Evolutionary conservation across 2,113 vertebrate species (phyloP).

Genomic region (Amia ocellicauda): DNA sequence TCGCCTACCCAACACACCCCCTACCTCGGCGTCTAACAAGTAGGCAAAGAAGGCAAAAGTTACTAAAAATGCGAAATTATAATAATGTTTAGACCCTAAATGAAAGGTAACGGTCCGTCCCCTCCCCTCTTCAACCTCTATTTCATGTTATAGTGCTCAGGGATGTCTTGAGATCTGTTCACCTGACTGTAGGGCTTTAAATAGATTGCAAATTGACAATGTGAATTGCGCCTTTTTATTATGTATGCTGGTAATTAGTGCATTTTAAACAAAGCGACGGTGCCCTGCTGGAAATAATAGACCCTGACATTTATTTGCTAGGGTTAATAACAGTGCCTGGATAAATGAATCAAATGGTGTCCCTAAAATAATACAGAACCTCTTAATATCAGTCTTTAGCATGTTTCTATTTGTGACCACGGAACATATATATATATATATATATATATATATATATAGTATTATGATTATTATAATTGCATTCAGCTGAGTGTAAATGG

Average conservation of each 20-base stretch:
- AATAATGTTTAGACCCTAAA: conserved; percentile 38
- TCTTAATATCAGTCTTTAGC: conserved; percentile 74
- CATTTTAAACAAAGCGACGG: conserved; percentile 75
- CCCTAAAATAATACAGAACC: conserved; percentile 76
- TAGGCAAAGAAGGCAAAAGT: background rate
- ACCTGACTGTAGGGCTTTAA: conserved; percentile 55
- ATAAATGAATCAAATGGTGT: conserved; percentile 78
- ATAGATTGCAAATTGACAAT: conserved; percentile 57
- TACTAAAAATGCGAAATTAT: conserved; percentile 55
- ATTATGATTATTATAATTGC: conserved; percentile 68
- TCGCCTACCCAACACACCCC: no score
- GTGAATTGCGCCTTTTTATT: conserved; percentile 61
- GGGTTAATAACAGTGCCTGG: conserved; percentile 79
- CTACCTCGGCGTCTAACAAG: no score
- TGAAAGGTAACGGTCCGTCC: conserved; percentile 30
- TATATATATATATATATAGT: no score
- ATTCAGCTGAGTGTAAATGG: conserved; percentile 62
- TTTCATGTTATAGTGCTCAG: background rate
- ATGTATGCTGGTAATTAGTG: conserved; percentile 73
- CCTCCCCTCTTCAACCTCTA: conserved; percentile 12
- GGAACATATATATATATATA: conserved; percentile 55
- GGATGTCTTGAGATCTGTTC: conserved; percentile 43
- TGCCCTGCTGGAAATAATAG: conserved; percentile 75
- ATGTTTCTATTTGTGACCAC: conserved; percentile 68
- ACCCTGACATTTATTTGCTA: conserved; percentile 73